Base-by-base conservation (phyloP, 1,140 invertebrate genomes). In the Drosophila ironensis region DNA sequence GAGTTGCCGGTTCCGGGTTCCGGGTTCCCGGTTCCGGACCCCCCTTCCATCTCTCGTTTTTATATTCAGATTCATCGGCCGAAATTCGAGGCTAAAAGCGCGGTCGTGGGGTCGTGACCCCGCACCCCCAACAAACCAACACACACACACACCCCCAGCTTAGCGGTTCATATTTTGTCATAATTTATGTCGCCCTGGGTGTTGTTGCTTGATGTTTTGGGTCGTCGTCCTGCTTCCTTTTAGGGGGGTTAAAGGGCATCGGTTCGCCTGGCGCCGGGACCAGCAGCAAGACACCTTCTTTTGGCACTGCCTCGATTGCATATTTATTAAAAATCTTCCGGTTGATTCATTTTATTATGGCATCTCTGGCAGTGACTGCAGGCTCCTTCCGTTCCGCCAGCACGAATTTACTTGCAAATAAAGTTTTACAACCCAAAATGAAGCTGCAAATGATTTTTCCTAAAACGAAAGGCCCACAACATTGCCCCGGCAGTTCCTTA, bases 111-210 rank as follows among this genome's bases (percentile, higher is more conserved):
- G 54, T 72, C 54, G 48, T 64, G 42, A 28, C 72, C 64, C 44
- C 37, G 24, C 19, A 22, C 33, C 45, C 28, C 44, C 60, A 59
- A 3, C 5, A 2, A 5, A 3, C 20, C 20, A 3, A 2, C 20
- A 22, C 5, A 2, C 20, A 3, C 20, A n/a, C 20, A 22, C 5
- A 2, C 20, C 5, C 33, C 14, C 2, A 14, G 5, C 33, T 37
- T 16, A 17, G 38, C 72, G 52, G 70, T 67, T 71, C 74, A 84
- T 84, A 84, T 84, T 84, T 86, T 86, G 80, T 86, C 80, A 84
- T 84, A 80, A 84, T 86, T 84, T 84, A 84, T 84, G 80, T 86
- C 80, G 80, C 80, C 73, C 42, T 86, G 80, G 80, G 80, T 84
- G 80, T 84, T 82, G 77, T 75, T 81, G 51, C 68, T 77, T 33